Percentiles rank a stretch among this genome's conserved stretches.
phyloP scores from a whole-genome alignment of 2,888 invertebrate genomes.

The Pandemis heparana region DNA sequence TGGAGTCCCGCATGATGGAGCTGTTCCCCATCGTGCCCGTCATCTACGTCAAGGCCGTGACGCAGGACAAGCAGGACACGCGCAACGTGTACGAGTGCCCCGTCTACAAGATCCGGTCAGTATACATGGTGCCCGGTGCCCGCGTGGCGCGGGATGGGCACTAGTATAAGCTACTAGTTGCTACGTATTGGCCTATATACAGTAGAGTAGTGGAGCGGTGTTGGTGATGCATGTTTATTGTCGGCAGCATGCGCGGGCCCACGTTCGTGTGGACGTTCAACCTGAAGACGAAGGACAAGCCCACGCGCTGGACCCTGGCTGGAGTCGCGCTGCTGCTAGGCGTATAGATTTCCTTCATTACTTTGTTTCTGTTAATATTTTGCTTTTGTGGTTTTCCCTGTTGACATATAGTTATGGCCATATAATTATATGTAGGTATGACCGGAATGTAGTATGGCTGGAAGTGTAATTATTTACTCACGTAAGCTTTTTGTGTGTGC shows the following conservation, averaged over 20 bases:
- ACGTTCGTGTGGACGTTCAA: conserved; percentile 99
- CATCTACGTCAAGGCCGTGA: conserved; percentile 93
- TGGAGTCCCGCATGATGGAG: conserved; percentile 94
- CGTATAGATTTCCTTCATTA: conserved; percentile 76
- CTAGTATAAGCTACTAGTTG: too few relatives aligned
- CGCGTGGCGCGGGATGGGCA: too few relatives aligned
- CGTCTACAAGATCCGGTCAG: conserved; percentile 70
- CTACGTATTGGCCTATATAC: not conserved
- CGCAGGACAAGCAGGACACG: conserved; percentile 95
- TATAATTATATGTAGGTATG: too few relatives aligned
- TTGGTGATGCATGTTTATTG: not conserved
- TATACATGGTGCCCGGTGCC: not conserved
- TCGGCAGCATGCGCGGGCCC: conserved; percentile 89
- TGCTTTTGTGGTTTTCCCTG: too few relatives aligned
- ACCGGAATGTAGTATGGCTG: too few relatives aligned
- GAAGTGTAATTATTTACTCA: too few relatives aligned
- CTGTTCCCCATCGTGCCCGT: conserved; percentile 96
- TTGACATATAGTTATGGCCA: too few relatives aligned
- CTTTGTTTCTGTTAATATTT: too few relatives aligned
- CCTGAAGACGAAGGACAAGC: conserved; percentile 94
- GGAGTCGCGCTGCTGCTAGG: conserved; percentile 97
- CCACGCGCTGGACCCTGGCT: conserved; percentile 96
- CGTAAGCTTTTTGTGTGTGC: too few relatives aligned
- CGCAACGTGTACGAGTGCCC: conserved; percentile 94
- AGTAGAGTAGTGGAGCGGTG: not conserved